Evolutionary conservation across 2,113 vertebrate species (phyloP), one percentile per base, ranked within the genome.

Genomic region (Mus spicilegus): DNA sequence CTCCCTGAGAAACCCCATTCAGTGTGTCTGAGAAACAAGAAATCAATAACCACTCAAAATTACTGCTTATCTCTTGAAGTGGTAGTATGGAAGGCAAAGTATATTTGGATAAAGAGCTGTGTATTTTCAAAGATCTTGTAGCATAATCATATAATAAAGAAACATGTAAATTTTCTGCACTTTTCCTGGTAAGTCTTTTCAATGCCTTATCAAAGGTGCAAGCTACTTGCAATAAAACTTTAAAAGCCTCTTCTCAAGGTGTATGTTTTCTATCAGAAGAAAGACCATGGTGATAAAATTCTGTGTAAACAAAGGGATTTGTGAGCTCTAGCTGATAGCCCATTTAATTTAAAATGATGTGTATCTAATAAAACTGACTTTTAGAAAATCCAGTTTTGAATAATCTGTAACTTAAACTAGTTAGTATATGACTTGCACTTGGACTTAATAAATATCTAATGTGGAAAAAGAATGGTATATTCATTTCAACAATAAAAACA

Each of bases 1-100:
- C 7, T 87, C 78, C 94, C 89, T 58, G 49, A 87, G 58, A 86
- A 94, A 95, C 61, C 82, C 67, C 94, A 84, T 87, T 85, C 94
- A 49, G 78, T 96, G n/a, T 63, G 58, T 46, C 67, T 94, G 10
- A 2, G 49, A 97, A 91, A 95, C 65, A 97, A 73, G 90, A 95
- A 92, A 96, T 97, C 91, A 97, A 98, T 89, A 92, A 46, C 93
- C 89, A 96, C 96, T 96, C 46, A 94, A 93, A 96, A 85, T 95
- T 77, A 96, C 78, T 97, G 97, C 95, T 63, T 91, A 9, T 2
- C 94, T 88, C 85, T 96, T 96, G 75, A 96, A 75, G 97, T 95
- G 67, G 73, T 0, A 22, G 63, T 91, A 54, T 81, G 51, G 97
- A 95, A 90, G 94, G 84, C 30, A 97, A 95, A 87, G 93, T 92